phyloP scores from a whole-genome alignment of 2,888 invertebrate genomes.

The Chymomyza procnemis region DNA sequence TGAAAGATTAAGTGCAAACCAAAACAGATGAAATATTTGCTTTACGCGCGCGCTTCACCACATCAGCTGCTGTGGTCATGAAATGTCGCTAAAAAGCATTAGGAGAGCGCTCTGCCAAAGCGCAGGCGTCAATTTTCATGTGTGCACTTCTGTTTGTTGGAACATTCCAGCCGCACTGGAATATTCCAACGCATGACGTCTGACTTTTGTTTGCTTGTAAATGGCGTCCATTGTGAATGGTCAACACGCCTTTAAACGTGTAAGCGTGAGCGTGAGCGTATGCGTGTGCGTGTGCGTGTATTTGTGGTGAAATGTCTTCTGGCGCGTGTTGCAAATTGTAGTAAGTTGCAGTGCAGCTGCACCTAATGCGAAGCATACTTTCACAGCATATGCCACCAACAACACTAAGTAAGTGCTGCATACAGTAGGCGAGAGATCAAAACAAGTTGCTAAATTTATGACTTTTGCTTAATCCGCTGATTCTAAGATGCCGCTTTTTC shows the following conservation, averaged over 20 bases:
- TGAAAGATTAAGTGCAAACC: background rate
- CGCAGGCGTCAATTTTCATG: constrained; percentile 45
- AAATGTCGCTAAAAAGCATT: background rate
- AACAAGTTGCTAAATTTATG: constrained; percentile 18
- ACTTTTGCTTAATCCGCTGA: background rate
- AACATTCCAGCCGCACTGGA: constrained; percentile 43
- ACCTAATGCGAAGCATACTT: constrained; percentile 31
- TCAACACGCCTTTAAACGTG: constrained; percentile 8
- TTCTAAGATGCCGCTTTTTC: background rate
- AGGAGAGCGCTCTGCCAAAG: constrained; percentile 13
- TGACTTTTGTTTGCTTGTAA: constrained; percentile 16
- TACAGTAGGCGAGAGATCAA: constrained; percentile 21
- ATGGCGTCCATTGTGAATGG: constrained; percentile 52
- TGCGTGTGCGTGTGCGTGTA: constrained; percentile 36
- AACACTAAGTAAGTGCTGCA: no score
- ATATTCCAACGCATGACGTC: constrained; percentile 65
- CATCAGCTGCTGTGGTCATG: constrained; percentile 36
- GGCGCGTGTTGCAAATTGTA: background rate
- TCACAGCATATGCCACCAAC: background rate
- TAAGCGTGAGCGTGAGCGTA: constrained; percentile 6
- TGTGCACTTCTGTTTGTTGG: constrained; percentile 45
- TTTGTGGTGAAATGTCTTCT: constrained; percentile 28
- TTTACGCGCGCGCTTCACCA: constrained; percentile 54
- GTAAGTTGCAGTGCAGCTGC: constrained; percentile 52
- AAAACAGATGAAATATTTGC: background rate